A percentile compares a stretch with the other conserved stretches of the same genome.
These are phyloP conservation scores for Lepeophtheirus nordmannii DNA, from an alignment of 2,888 invertebrate genomes.

Conservation along the genomic window DNA sequence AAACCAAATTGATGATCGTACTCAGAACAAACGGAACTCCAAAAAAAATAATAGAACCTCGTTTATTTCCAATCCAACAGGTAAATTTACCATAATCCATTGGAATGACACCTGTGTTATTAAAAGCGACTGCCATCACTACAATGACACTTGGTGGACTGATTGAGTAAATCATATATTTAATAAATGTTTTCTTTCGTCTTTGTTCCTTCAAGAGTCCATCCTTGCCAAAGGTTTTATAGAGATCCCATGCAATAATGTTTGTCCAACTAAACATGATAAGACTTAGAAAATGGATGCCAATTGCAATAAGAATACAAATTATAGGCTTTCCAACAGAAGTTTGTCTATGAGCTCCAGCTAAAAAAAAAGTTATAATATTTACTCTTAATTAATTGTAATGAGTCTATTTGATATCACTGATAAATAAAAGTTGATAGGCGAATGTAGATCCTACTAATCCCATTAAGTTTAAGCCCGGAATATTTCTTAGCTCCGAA, in stretches of 20 bases:
- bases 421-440: slow-evolving; percentile 33
- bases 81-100: slow-evolving; percentile 28
- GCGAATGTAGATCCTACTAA: slow-evolving; percentile 32
- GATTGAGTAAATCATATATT: slow-evolving; percentile 33
- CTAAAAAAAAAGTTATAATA: no score
- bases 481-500: slow-evolving; percentile 33
- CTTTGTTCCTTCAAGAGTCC: slow-evolving; percentile 26
- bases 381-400: no score
- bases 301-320: slow-evolving; percentile 32
- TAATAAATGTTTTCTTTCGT: slow-evolving; percentile 26
- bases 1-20: slow-evolving; percentile 27
- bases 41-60: slow-evolving; percentile 29
- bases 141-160: slow-evolving; percentile 33
- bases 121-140: slow-evolving; percentile 25
- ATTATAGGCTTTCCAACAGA: slow-evolving; percentile 8
- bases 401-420: slow-evolving; percentile 28
- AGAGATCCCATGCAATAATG: slow-evolving; percentile 36
- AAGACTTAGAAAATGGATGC: slow-evolving; percentile 34
- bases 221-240: slow-evolving; percentile 33
- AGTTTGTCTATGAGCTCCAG: no score
- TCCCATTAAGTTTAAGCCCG: slow-evolving; percentile 35
- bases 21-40: slow-evolving; percentile 29
- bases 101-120: background rate
- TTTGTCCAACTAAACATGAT: slow-evolving; percentile 37
- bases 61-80: slow-evolving; percentile 30